Evolutionary conservation across 2,113 vertebrate genomes (phyloP).

Genomic region (Potamarius usumacintae): DNA sequence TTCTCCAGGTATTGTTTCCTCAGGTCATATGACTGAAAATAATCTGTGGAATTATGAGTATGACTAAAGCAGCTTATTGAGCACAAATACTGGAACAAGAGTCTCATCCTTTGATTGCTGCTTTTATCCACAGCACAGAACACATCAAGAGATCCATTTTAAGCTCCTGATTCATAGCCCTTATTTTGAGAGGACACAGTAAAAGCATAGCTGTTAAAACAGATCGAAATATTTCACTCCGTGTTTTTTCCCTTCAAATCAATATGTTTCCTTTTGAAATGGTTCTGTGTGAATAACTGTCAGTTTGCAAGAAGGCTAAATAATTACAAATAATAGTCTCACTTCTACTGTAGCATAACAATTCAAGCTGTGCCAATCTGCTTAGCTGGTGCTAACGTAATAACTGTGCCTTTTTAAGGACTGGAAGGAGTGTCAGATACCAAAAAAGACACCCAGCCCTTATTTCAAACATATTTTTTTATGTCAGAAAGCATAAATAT

Average conservation of each 20-base stretch:
- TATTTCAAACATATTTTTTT: neutral
- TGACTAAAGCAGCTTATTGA: neutral
- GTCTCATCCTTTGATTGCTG: neutral
- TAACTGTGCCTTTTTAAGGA: neutral
- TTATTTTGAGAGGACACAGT: conserved; percentile 16
- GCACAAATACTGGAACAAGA: neutral
- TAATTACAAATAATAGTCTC: neutral
- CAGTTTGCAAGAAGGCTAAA: neutral
- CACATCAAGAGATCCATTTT: neutral
- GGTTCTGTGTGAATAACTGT: neutral
- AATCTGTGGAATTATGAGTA: neutral
- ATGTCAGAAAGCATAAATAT: too few species aligned
- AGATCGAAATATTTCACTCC: neutral
- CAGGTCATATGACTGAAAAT: neutral
- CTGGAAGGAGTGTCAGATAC: neutral
- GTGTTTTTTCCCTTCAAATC: neutral
- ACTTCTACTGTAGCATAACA: neutral
- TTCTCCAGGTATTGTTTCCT: neutral
- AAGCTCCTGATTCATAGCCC: neutral
- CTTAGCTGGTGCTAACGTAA: neutral
- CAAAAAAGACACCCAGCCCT: neutral
- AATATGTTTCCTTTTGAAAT: neutral
- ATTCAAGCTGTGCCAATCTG: neutral
- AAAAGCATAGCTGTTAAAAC: conserved; percentile 1
- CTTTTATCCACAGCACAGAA: neutral